Evolutionary conservation across 2,888 invertebrate species (phyloP).

Genomic region (Hipparchia sbordonii): DNA sequence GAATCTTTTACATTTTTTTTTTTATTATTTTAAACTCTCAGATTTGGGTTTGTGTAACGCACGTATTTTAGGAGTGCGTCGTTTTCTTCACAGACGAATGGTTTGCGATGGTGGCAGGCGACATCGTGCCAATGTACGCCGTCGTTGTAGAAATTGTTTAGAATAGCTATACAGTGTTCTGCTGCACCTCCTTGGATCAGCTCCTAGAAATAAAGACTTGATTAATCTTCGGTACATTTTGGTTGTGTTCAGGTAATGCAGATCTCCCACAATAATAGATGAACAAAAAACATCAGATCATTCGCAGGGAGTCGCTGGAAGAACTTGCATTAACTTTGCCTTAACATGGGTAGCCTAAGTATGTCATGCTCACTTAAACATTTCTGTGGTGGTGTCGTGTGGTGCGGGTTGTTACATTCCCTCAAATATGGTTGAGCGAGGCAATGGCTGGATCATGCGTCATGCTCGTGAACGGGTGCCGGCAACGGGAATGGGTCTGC

Average conservation of each 20-base stretch:
- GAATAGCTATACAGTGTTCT: slow-evolving; percentile 92
- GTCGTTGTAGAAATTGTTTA: slow-evolving; percentile 96
- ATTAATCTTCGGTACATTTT: neutral
- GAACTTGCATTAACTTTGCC: too few species aligned
- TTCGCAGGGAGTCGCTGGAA: too few species aligned
- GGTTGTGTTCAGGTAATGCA: neutral
- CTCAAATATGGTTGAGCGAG: too few species aligned
- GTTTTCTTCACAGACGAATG: slow-evolving; percentile 94
- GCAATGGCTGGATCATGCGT: too few species aligned
- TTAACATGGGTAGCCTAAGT: too few species aligned
- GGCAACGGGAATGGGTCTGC: too few species aligned
- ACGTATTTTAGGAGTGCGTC: slow-evolving; percentile 93
- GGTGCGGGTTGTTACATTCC: too few species aligned
- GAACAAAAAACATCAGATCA: too few species aligned
- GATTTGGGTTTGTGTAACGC: slow-evolving; percentile 90
- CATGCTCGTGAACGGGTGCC: too few species aligned
- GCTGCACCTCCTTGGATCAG: slow-evolving; percentile 91
- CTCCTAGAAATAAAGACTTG: slow-evolving; percentile 73
- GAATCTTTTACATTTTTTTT: neutral
- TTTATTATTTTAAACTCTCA: slow-evolving; percentile 82
- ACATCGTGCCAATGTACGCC: slow-evolving; percentile 96
- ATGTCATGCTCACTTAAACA: too few species aligned
- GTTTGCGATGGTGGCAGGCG: slow-evolving; percentile 94
- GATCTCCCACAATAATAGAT: too few species aligned
- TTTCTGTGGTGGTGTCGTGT: too few species aligned